Conservation (phyloP, 2,888 invertebrate species). For the Drosophila affinis region DNA sequence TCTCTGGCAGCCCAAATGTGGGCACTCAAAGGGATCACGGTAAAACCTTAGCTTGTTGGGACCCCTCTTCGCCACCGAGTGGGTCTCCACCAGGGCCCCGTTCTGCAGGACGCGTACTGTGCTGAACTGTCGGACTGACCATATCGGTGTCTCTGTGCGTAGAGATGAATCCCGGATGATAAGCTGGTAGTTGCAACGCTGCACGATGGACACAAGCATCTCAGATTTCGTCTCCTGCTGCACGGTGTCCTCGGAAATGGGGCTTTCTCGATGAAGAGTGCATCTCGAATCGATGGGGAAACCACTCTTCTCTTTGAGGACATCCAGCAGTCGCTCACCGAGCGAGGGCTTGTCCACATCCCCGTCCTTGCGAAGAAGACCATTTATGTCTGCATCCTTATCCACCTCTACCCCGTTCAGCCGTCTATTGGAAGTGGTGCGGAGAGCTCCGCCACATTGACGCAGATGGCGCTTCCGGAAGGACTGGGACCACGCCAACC, state of each 20-base stretch:
- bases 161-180: not conserved
- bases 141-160: not conserved
- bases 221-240: no score
- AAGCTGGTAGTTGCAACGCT: not conserved
- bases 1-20: not conserved
- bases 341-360: not conserved
- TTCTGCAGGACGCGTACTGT: not conserved
- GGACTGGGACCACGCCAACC: no score
- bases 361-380: not conserved
- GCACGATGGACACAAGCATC: not conserved
- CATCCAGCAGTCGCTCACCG: no score
- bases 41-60: not conserved
- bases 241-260: not conserved
- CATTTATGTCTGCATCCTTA: not conserved
- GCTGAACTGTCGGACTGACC: not conserved
- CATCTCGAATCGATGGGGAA: no score
- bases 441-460: not conserved
- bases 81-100: not conserved
- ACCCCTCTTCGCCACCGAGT: no score
- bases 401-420: not conserved
- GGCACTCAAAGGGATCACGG: not conserved
- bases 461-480: no score
- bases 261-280: not conserved
- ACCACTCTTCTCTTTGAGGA: no score
- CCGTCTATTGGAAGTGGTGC: no score